Evolutionary conservation across 2,113 vertebrate genomes (phyloP), one percentile per base, ranked within the genome.

Genomic region (Ceuthmochares aereus): DNA sequence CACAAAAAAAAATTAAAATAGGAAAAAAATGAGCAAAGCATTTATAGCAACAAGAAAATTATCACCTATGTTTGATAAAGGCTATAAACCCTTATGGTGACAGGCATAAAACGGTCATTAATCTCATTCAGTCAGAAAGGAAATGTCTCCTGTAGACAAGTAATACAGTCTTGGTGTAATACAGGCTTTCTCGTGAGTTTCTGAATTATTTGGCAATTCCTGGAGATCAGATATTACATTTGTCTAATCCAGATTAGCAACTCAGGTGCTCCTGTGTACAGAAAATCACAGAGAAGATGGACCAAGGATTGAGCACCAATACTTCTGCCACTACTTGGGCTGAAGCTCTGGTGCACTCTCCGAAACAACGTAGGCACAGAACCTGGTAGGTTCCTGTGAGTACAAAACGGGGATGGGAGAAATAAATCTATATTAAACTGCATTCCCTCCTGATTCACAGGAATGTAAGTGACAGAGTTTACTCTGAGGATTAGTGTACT

Each of bases 91-190:
- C 76, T 92, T 37, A 64, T 34, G 55, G 60, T 95, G 64, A 59
- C 72, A 94, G 69, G 64, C 37, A 49, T 84, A 93, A 86, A 73
- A 72, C 60, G 63, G 93, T 84, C 95, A 92, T 95, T 95, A 96
- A 93, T 93, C 72, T 90, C 90, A 88, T 91, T 96, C 95, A 93
- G 83, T 89, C 90, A 96, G 80, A 86, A 93, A 72, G 56, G 81
- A 93, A 90, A 94, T 37, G 62, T 66, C 64, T 94, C 37, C 69
- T 37, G 12, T 12, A n/a, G 93, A 64, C n/a, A 85, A 54, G 76
- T 87, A 88, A 84, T 90, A 94, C 68, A 25, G 21, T 52, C 83
- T 45, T 0, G 2, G 73, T 72, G 20, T 37, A 29, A 23, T 84
- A 79, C 23, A 75, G 74, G 43, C 14, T 68, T 90, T 72, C 84